Conservation (phyloP, 2,113 vertebrate genomes). For the Xenotilapia longispinis region DNA sequence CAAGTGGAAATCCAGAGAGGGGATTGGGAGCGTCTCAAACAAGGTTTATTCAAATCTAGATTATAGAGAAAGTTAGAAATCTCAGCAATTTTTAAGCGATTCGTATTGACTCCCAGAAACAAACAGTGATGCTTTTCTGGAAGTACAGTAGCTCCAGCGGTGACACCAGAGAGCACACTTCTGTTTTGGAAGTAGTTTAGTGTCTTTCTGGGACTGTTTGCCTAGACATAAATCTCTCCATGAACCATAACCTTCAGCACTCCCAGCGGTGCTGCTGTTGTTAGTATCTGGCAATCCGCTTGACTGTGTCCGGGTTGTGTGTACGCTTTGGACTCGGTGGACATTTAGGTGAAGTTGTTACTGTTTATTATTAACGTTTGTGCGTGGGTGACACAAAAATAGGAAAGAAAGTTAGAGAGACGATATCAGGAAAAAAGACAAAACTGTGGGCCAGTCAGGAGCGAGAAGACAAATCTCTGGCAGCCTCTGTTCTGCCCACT, state of each 20-base stretch:
- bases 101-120: background rate
- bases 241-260: background rate
- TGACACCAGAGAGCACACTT: background rate
- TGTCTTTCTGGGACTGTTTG: background rate
- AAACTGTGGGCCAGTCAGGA: background rate
- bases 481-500: conserved; percentile 4
- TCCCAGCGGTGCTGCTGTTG: conserved; percentile 1
- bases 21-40: background rate
- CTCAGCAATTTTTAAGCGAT: background rate
- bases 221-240: conserved; percentile 12
- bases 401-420: background rate
- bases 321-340: background rate
- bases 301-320: background rate
- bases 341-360: background rate
- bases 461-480: background rate
- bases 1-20: background rate
- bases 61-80: background rate
- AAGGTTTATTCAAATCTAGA: background rate
- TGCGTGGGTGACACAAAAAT: background rate
- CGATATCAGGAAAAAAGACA: background rate
- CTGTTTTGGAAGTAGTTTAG: background rate
- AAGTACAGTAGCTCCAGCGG: background rate
- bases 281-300: conserved; percentile 9
- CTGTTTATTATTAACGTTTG: background rate
- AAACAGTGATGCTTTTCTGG: background rate